These are phyloP conservation scores for Carassius gibelio DNA, from an alignment of 2,113 vertebrate genomes.

Conservation along the genomic window DNA sequence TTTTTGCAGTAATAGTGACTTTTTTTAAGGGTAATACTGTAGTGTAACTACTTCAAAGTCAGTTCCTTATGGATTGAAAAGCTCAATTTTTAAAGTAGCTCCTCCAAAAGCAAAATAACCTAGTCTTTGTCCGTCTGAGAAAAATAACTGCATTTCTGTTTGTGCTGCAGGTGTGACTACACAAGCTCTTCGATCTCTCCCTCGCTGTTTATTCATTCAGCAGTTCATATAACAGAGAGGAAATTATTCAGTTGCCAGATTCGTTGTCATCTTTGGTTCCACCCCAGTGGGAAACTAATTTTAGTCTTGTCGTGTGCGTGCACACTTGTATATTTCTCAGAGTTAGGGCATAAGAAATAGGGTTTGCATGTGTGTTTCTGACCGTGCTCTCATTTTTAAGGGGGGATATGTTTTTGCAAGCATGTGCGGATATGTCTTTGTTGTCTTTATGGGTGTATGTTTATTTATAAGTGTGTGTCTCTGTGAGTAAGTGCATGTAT, in stretches of 20 bases:
- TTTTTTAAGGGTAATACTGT: background rate
- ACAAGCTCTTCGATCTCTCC: constrained; percentile 34
- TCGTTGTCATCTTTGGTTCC: constrained; percentile 60
- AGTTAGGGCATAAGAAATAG: constrained; percentile 49
- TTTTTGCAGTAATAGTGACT: background rate
- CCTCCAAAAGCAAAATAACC: background rate
- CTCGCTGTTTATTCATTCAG: constrained; percentile 23
- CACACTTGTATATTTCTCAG: constrained; percentile 38
- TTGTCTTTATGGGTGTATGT: background rate
- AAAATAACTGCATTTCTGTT: constrained; percentile 14
- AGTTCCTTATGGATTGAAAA: background rate
- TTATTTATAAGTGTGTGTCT: constrained; percentile 52
- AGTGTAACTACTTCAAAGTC: background rate
- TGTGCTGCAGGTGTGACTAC: constrained; percentile 33
- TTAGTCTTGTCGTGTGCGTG: constrained; percentile 36
- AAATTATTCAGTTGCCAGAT: constrained; percentile 52
- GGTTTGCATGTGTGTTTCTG: constrained; percentile 35
- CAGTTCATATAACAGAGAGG: constrained; percentile 36
- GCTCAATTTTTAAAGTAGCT: background rate
- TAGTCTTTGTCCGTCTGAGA: constrained; percentile 3
- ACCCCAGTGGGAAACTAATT: constrained; percentile 64
- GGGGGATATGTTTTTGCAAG: background rate
- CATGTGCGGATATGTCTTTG: constrained; percentile 5
- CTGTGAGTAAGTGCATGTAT: constrained; percentile 58
- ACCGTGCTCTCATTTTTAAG: background rate